Evolutionary conservation across 2,888 invertebrate species (phyloP).

Genomic region (Cheilosia pagana): DNA sequence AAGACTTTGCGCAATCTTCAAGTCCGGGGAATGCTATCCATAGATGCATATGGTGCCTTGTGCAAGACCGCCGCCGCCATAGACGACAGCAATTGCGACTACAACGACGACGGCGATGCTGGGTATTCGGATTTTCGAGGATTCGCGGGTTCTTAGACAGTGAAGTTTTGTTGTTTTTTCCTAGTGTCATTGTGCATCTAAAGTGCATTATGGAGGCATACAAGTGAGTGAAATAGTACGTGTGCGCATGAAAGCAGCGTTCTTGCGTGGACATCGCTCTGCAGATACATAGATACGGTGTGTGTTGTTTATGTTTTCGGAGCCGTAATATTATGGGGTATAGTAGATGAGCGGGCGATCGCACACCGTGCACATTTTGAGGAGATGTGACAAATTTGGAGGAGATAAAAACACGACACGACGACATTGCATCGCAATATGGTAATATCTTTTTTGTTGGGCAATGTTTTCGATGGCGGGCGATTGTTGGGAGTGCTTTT

Average conservation of each 20-base stretch:
- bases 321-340: constrained; percentile 49
- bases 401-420: constrained; percentile 69
- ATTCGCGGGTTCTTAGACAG: constrained; percentile 39
- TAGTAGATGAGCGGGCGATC: constrained; percentile 51
- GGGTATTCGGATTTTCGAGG: constrained; percentile 45
- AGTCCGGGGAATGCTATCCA: constrained; percentile 17
- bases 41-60: constrained; percentile 47
- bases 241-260: constrained; percentile 60
- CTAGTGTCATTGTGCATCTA: constrained; percentile 42
- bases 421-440: constrained; percentile 63
- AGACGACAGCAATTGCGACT: neutral
- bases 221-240: constrained; percentile 60
- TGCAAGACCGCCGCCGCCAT: constrained; percentile 43
- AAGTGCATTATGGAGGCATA: constrained; percentile 38
- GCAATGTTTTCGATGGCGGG: constrained; percentile 32
- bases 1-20: constrained; percentile 11
- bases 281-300: constrained; percentile 28
- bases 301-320: constrained; percentile 61
- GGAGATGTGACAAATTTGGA: constrained; percentile 74
- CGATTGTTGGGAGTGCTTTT: constrained; percentile 24
- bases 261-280: constrained; percentile 46
- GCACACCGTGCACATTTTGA: constrained; percentile 61
- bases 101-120: constrained; percentile 22
- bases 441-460: constrained; percentile 62
- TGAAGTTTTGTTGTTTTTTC: constrained; percentile 7